These are phyloP conservation scores for Micoletzkya japonica DNA, from an alignment of 2,888 invertebrate genomes.

Conservation along the genomic window DNA sequence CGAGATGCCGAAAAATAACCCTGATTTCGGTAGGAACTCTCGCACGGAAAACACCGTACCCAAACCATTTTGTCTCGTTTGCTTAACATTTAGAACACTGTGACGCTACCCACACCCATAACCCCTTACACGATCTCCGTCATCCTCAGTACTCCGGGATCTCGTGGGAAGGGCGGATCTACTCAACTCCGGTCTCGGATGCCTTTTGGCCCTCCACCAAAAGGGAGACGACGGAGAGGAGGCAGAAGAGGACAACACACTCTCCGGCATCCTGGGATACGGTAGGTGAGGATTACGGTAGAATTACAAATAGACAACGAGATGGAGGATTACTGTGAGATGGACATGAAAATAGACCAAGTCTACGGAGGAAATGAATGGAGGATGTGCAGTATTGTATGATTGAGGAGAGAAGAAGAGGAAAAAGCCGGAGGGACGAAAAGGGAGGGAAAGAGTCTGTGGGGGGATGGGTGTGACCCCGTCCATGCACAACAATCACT, in stretches of 20 bases:
- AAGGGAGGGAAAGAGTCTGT: not conserved
- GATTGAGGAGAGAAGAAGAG: not conserved
- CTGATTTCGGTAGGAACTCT: not conserved
- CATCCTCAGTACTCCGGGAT: constrained; percentile 8
- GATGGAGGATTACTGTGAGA: not conserved
- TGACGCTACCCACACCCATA: not conserved
- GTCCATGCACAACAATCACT: no score
- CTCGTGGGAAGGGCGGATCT: constrained; percentile 38
- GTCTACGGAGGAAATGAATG: constrained; percentile 27
- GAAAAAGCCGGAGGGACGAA: not conserved
- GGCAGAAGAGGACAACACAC: not conserved
- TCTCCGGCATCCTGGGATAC: constrained; percentile 20
- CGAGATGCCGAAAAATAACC: no score
- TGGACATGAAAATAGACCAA: constrained; percentile 24
- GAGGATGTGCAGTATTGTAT: no score
- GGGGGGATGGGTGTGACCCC: no score
- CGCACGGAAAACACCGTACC: not conserved
- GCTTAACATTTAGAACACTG: no score
- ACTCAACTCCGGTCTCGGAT: constrained; percentile 33
- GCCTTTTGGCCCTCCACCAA: constrained; percentile 50
- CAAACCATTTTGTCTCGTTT: not conserved
- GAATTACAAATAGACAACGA: constrained; percentile 29
- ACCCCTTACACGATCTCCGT: not conserved
- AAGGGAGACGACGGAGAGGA: constrained; percentile 31
- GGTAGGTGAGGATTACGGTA: constrained; percentile 2